A percentile compares a stretch with the other conserved stretches of the same genome.
These are phyloP conservation scores for Trissolcus brochymenae DNA, from an alignment of 2,888 invertebrate species.

Conservation along the genomic window DNA sequence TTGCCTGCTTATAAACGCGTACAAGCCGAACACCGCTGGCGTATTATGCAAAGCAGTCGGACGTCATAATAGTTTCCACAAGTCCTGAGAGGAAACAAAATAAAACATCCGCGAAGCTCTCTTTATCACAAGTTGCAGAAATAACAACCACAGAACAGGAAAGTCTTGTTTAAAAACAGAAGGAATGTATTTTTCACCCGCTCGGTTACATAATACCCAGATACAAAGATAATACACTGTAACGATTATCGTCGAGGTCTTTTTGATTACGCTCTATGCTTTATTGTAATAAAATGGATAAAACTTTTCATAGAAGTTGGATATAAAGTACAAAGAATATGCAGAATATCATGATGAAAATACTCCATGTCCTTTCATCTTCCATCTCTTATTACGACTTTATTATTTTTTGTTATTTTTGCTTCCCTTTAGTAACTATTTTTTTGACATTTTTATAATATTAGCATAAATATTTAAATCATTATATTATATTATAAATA, in stretches of 20 bases:
- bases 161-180: conserved; percentile 54
- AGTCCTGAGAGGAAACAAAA: conserved; percentile 53
- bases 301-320: not conserved
- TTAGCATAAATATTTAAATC: too few species aligned
- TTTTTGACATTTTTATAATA: too few species aligned
- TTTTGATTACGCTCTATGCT: conserved; percentile 34
- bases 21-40: conserved; percentile 39
- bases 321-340: too few species aligned
- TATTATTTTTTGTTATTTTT: too few species aligned
- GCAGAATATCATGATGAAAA: too few species aligned
- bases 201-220: conserved; percentile 40
- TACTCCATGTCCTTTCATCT: too few species aligned
- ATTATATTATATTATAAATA: too few species aligned
- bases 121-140: conserved; percentile 43
- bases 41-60: conserved; percentile 55
- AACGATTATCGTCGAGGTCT: conserved; percentile 30
- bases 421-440: too few species aligned
- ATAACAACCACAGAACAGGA: conserved; percentile 39
- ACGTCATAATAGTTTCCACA: conserved; percentile 55
- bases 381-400: too few species aligned
- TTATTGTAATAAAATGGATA: conserved; percentile 16
- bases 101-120: conserved; percentile 34
- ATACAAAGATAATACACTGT: conserved; percentile 44
- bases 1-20: conserved; percentile 48
- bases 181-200: conserved; percentile 49